Percentiles rank a stretch among this genome's conserved stretches.
phyloP scores from a whole-genome alignment of 2,797 vertebrate species.

The Syngnathus rostellatus region DNA sequence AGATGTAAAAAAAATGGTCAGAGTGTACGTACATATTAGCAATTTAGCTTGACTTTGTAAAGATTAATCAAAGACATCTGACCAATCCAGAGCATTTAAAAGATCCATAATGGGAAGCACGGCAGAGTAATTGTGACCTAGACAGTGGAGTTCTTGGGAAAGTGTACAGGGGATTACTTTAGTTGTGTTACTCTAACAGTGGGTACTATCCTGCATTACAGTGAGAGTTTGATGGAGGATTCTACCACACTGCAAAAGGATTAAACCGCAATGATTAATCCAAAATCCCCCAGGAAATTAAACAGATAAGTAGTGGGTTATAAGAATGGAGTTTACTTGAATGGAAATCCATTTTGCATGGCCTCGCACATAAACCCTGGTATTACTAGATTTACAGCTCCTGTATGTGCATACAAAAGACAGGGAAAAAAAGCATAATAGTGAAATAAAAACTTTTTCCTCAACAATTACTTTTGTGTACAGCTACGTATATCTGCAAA shows the following conservation, averaged over 20 bases:
- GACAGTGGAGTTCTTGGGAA: conserved; percentile 42
- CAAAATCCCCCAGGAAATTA: conserved; percentile 67
- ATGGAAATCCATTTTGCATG: conserved; percentile 66
- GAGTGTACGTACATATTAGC: conserved; percentile 35
- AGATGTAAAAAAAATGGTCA: conserved; percentile 26
- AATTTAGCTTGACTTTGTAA: conserved; percentile 56
- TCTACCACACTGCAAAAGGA: conserved; percentile 64
- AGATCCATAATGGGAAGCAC: conserved; percentile 46
- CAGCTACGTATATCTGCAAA: not conserved
- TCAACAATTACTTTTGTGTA: conserved; percentile 1
- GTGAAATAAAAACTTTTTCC: conserved; percentile 44
- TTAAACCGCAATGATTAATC: conserved; percentile 69
- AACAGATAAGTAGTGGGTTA: conserved; percentile 68
- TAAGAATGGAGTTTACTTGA: conserved; percentile 67
- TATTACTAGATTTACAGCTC: conserved; percentile 55
- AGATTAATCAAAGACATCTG: conserved; percentile 60
- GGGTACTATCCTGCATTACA: conserved; percentile 57
- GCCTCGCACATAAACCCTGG: conserved; percentile 58
- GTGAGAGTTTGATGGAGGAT: conserved; percentile 59
- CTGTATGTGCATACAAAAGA: conserved; percentile 34
- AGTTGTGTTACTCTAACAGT: conserved; percentile 49
- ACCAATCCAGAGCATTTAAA: conserved; percentile 56
- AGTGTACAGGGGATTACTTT: conserved; percentile 57
- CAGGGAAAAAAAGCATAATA: conserved; percentile 21
- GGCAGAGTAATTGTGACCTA: conserved; percentile 63